Conservation (phyloP, 2,113 vertebrate species). For the Syngnathus scovelli region DNA sequence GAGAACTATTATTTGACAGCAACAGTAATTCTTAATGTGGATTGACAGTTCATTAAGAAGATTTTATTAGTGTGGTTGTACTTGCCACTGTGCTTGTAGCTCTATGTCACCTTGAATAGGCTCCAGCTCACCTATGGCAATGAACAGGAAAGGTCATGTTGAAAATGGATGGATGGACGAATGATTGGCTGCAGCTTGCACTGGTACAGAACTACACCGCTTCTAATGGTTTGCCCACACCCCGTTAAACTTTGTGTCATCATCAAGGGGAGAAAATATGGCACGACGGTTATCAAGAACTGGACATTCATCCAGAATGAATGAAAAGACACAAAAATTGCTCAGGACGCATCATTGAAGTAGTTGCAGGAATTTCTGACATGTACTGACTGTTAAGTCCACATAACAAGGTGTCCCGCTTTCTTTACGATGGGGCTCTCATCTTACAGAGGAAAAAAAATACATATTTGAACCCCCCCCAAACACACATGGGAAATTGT, state of each 20-base stretch:
- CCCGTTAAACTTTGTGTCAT: background rate
- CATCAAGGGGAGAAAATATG: background rate
- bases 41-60: background rate
- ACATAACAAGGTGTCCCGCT: background rate
- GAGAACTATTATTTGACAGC: background rate
- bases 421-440: background rate
- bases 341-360: background rate
- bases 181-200: background rate
- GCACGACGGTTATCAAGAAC: background rate
- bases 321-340: background rate
- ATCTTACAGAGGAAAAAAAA: background rate
- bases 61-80: background rate
- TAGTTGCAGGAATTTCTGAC: background rate
- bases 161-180: background rate
- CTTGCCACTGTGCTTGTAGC: background rate
- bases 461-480: background rate
- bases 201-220: background rate
- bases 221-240: background rate
- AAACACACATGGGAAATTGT: background rate
- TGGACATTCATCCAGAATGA: background rate
- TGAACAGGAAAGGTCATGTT: background rate
- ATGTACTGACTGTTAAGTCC: background rate
- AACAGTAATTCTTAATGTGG: background rate
- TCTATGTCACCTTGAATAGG: background rate
- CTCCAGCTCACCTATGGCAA: background rate